Evolutionary conservation across 1,140 invertebrate genomes (phyloP), one percentile per base, ranked within the genome.

Genomic region (Drosophila rufa): DNA sequence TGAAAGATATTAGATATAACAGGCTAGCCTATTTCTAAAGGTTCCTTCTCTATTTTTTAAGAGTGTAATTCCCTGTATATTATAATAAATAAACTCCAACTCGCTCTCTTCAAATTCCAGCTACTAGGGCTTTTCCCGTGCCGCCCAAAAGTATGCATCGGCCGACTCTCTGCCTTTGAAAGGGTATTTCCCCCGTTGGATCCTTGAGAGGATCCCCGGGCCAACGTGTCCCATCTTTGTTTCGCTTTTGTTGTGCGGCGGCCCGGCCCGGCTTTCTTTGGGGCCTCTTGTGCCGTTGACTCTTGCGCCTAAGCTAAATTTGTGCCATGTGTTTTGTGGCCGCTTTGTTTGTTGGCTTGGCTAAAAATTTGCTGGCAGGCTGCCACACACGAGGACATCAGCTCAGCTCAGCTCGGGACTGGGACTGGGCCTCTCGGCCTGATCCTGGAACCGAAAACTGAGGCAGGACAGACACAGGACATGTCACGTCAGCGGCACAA

Each of bases 401-500:
- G 36, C 30, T 15, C 40, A 51, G 33, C 33, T 22, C 19, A 22
- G 19, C 19, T 22, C 19, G 19, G 19, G 19, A 22, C 59, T 14
- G 45, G 27, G 47, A 17, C 27, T 33, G 27, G 48, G 48, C 22
- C 14, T 17, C 50, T 8, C 2, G 22, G 15, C 19, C 17, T 45
- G 55, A 40, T 27, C 27, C 65, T 47, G 53, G 36, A 30, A 43
- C 46, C 22, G 27, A 70, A 25, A 48, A 58, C 22, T 33, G 38
- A 51, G 74, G 27, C 40, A 25, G 22, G 22, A 42, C 57, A 64
- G 45, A 83, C 79, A 83, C 80, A 89, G 85, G 77, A 89, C 85
- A 90, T 80, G 81, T 89, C 84, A 89, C 81, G 84, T 89, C 84
- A 89, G 74, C 80, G 85, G 76, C 83, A 89, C 80, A 87, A 89